Base-by-base conservation (phyloP, 1,140 invertebrate genomes). In the Atta colombica region DNA sequence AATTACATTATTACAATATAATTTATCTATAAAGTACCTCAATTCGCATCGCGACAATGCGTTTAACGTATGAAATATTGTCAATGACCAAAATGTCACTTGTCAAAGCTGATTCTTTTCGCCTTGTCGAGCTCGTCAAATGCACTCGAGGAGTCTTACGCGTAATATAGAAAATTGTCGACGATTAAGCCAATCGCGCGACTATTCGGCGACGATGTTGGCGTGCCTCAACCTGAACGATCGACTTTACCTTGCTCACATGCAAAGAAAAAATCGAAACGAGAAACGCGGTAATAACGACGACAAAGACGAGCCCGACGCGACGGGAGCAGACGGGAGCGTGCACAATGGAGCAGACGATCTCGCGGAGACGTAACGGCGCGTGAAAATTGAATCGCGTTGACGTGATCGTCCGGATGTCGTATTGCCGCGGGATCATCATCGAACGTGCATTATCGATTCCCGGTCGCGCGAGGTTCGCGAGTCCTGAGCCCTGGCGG, bases 401-500 rank as follows among this genome's bases (percentile, higher is more conserved):
- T 5, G 21, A 28, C n/a, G 39, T 2, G 39, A 72, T 28, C 45
- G 7, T 10, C 25, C 14, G 35, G 21, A 71, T 28, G 4, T 72
- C 6, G 6, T 45, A 3, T 25, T 45, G 68, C 2, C 12, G 39
- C 66, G n/a, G 14, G 31, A 75, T 25, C 28, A 28, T 58, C 28
- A 14, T 75, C n/a, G n/a, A 75, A 14, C 49, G 31, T 21, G n/a
- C 53, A 55, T 77, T 77, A 77, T 77, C 55, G 74, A 77, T 77
- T 77, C 55, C 31, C 31, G 31, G 18, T 14, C 53, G 55, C 31
- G 35, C 53, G 53, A 60, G 7, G 35, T 45, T n/a, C 72, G n/a
- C 53, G n/a, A 60, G 7, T 58, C 18, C 16, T 16, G 3, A 16
- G n/a, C 10, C 7, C 51, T n/a, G 51, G 2, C 7, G 16, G 4